Conservation (phyloP, 2,113 vertebrate genomes). For the Shinisaurus crocodilurus region DNA sequence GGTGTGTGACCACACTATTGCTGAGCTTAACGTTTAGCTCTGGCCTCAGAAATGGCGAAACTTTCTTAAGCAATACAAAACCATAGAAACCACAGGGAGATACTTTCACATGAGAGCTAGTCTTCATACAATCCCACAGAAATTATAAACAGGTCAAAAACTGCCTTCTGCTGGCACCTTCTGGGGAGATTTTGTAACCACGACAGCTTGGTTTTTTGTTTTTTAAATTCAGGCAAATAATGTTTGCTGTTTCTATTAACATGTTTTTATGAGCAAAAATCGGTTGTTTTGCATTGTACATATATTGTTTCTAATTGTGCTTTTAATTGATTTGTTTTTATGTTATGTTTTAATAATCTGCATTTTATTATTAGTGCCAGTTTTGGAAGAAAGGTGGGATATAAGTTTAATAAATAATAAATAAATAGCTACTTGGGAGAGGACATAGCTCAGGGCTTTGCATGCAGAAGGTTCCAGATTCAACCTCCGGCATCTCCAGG, state of each 20-base stretch:
- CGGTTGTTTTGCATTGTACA: not conserved
- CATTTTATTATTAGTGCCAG: too few relatives aligned
- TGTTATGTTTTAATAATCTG: too few relatives aligned
- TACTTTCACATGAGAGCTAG: too few relatives aligned
- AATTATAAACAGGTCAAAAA: not conserved
- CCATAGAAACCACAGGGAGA: not conserved
- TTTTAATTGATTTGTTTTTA: too few relatives aligned
- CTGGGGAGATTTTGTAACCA: not conserved
- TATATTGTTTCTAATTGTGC: too few relatives aligned
- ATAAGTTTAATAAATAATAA: too few relatives aligned
- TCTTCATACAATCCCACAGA: too few relatives aligned
- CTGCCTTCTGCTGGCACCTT: slow-evolving; percentile 17
- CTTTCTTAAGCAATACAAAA: not conserved
- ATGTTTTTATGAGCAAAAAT: not conserved
- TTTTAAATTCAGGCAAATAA: not conserved
- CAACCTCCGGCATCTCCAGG: too few relatives aligned
- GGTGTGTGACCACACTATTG: not conserved
- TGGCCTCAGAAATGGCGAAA: not conserved
- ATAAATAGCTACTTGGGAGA: too few relatives aligned
- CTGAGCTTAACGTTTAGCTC: not conserved
- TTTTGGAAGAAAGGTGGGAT: too few relatives aligned
- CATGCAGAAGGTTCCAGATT: too few relatives aligned
- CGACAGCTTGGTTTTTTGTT: not conserved
- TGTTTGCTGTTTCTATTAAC: not conserved
- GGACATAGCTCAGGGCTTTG: too few relatives aligned